These are phyloP conservation scores for Drosophila setifemur DNA, from an alignment of 1,140 invertebrate genomes.

Conservation along the genomic window DNA sequence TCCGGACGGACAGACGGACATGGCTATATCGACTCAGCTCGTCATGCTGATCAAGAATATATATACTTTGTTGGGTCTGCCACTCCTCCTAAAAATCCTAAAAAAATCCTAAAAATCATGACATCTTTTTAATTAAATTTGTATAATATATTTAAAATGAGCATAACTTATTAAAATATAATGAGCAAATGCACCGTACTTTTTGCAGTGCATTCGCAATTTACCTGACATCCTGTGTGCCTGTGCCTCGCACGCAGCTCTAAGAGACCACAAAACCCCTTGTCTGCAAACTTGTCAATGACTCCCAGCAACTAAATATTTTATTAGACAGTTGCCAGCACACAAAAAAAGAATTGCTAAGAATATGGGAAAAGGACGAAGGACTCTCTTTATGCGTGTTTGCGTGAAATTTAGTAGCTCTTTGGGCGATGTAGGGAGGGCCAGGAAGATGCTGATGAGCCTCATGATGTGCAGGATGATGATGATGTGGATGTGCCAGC, in stretches of 20 bases:
- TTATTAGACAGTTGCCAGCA: slow-evolving; percentile 74
- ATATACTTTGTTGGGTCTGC: no score
- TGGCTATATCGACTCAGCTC: no score
- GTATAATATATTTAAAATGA: no score
- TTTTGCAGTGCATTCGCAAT: slow-evolving; percentile 1
- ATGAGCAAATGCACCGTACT: no score
- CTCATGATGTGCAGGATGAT: slow-evolving; percentile 56
- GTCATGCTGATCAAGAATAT: no score
- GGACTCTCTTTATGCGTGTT: slow-evolving; percentile 46
- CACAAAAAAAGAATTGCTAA: slow-evolving; percentile 16
- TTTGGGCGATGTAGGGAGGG: slow-evolving; percentile 50
- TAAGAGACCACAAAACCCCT: slow-evolving; percentile 70
- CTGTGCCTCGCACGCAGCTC: slow-evolving; percentile 43
- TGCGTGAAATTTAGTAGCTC: slow-evolving; percentile 75
- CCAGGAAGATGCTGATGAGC: slow-evolving; percentile 68
- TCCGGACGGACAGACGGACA: no score
- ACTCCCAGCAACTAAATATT: slow-evolving; percentile 78
- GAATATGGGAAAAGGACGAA: slow-evolving; percentile 18
- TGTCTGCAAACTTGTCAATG: slow-evolving; percentile 81
- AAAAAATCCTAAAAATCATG: no score
- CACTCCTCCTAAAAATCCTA: no score
- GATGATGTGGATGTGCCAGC: slow-evolving; percentile 20
- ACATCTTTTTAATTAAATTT: no score
- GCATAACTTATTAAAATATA: no score
- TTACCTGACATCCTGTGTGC: slow-evolving; percentile 22